Evolutionary conservation across 2,113 vertebrate species (phyloP).

Genomic region (Varanus komodoensis): DNA sequence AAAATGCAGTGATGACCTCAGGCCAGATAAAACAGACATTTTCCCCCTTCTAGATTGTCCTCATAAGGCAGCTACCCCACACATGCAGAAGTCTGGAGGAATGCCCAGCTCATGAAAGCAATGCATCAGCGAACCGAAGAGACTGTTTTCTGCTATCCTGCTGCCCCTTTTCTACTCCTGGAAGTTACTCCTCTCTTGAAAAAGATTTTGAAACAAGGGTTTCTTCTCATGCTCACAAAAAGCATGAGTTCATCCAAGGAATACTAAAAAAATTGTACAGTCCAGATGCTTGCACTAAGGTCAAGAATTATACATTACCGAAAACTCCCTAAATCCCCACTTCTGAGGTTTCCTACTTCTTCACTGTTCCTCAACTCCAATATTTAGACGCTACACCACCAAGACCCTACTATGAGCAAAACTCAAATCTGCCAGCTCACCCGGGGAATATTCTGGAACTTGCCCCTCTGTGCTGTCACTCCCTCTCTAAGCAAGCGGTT

Average conservation of each 20-base stretch:
- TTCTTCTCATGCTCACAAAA: neutral
- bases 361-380: neutral
- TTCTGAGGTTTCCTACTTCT: neutral
- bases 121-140: neutral
- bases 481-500: neutral
- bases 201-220: neutral
- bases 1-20: neutral
- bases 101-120: neutral
- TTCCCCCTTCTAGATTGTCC: neutral
- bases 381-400: neutral
- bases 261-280: neutral
- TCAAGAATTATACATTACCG: neutral
- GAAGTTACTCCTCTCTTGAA: neutral
- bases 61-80: neutral
- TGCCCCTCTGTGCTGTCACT: neutral
- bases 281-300: neutral
- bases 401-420: neutral
- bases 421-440: neutral
- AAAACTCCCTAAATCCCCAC: neutral
- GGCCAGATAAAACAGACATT: neutral
- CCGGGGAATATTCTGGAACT: neutral
- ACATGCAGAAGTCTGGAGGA: neutral
- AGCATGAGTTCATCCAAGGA: neutral
- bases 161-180: too few relatives aligned
- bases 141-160: neutral